Conservation (phyloP, 2,888 invertebrate genomes). For the Pristionchus mayeri region DNA sequence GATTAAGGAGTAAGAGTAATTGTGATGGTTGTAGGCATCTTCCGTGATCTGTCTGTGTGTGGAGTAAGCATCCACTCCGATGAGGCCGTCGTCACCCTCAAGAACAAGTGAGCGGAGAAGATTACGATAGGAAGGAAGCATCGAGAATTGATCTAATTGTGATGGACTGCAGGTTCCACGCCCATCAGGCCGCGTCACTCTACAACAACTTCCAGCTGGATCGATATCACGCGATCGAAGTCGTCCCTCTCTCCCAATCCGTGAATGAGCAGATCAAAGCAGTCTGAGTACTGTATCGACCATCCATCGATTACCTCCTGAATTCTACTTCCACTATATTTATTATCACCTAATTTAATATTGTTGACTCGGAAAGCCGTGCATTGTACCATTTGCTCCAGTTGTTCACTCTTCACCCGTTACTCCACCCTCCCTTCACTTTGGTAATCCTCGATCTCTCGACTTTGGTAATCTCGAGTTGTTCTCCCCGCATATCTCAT, state of each 20-base stretch:
- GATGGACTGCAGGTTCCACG: constrained; percentile 48
- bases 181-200: constrained; percentile 24
- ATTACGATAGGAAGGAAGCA: not conserved
- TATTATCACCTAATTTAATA: not conserved
- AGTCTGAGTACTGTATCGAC: not conserved
- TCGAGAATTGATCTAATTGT: not conserved
- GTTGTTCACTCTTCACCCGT: not conserved
- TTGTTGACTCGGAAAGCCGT: too few species aligned
- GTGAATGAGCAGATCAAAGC: constrained; percentile 20
- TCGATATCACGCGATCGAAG: constrained; percentile 31
- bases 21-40: constrained; percentile 27
- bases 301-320: not conserved
- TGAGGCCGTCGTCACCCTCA: constrained; percentile 58
- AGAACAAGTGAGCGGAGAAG: constrained; percentile 57
- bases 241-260: not conserved
- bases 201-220: constrained; percentile 15
- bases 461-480: not conserved
- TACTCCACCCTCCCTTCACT: not conserved
- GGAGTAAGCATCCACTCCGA: constrained; percentile 43
- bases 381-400: not conserved
- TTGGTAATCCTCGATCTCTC: not conserved
- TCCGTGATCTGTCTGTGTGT: constrained; percentile 26
- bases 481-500: not conserved
- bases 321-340: not conserved
- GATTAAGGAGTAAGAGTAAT: too few species aligned